Evolutionary conservation across 1,140 invertebrate species (phyloP).

Genomic region (Eumeta japonica): DNA sequence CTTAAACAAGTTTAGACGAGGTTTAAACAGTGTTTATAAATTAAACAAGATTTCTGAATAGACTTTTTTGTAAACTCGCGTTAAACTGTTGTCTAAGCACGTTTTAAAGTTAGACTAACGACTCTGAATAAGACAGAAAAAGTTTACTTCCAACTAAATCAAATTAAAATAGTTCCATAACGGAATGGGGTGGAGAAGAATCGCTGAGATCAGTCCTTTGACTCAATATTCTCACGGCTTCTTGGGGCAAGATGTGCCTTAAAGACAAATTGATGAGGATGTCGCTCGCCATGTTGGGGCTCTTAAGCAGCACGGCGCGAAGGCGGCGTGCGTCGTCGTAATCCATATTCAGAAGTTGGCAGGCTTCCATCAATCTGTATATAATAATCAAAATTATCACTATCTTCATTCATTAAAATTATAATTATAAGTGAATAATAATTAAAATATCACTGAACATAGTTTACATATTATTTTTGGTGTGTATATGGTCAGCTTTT

Average conservation of each 20-base stretch:
- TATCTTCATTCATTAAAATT: constrained; percentile 11
- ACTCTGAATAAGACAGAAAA: no score
- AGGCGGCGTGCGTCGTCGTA: constrained; percentile 75
- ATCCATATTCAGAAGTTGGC: constrained; percentile 72
- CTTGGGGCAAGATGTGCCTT: constrained; percentile 17
- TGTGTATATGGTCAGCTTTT: no score
- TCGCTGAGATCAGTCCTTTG: constrained; percentile 45
- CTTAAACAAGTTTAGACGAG: no score
- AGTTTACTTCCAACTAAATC: no score
- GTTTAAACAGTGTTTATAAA: no score
- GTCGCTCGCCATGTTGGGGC: constrained; percentile 9
- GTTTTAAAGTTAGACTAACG: no score
- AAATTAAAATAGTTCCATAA: constrained; percentile 48
- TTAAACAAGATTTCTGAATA: no score
- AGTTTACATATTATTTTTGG: constrained; percentile 3
- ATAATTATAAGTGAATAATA: constrained; percentile 11
- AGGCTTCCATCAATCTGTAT: constrained; percentile 76
- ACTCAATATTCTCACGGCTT: constrained; percentile 38
- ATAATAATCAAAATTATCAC: constrained; percentile 13
- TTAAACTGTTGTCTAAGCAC: no score
- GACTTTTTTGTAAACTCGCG: no score
- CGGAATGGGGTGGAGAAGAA: constrained; percentile 18
- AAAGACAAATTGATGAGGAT: constrained; percentile 16
- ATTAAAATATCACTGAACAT: constrained; percentile 6
- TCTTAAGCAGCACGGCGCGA: constrained; percentile 25